Evolutionary conservation across 2,113 vertebrate genomes (phyloP).

Genomic region (Anthoscopus minutus): DNA sequence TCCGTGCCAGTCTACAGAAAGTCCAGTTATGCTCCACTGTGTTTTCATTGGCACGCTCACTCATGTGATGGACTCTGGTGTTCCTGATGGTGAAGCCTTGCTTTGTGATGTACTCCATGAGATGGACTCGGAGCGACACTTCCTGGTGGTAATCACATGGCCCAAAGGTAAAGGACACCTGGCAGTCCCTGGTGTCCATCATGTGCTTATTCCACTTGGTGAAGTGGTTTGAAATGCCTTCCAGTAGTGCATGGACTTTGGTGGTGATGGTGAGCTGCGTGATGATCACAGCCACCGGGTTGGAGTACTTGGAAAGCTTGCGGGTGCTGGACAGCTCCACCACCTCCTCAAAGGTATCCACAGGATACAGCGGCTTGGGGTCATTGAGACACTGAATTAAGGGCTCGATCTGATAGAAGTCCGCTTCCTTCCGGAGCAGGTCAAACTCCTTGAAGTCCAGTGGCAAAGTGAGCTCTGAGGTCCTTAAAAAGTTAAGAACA

Average conservation of each 20-base stretch:
- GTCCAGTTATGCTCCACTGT: conserved; percentile 99
- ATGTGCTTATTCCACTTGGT: conserved; percentile 99
- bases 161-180: conserved; percentile 98
- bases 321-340: conserved; percentile 96
- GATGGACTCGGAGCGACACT: conserved; percentile 90
- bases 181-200: conserved; percentile 99
- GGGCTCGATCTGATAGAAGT: conserved; percentile 87
- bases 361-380: conserved; percentile 91
- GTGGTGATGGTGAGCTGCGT: conserved; percentile 96
- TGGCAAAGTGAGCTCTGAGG: conserved; percentile 83
- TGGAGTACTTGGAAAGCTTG: conserved; percentile 98
- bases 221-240: conserved; percentile 95
- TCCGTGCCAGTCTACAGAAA: conserved; percentile 92
- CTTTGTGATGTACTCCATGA: conserved; percentile 98
- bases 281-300: conserved; percentile 96
- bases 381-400: conserved; percentile 91
- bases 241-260: conserved; percentile 89
- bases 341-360: conserved; percentile 95
- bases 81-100: conserved; percentile 97
- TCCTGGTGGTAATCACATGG: conserved; percentile 98
- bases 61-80: conserved; percentile 97
- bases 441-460: conserved; percentile 86
- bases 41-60: conserved; percentile 96
- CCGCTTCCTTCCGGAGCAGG: conserved; percentile 83
- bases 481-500: conserved; percentile 84